Conservation (phyloP, 2,888 invertebrate species). For the Dione vanillae region DNA sequence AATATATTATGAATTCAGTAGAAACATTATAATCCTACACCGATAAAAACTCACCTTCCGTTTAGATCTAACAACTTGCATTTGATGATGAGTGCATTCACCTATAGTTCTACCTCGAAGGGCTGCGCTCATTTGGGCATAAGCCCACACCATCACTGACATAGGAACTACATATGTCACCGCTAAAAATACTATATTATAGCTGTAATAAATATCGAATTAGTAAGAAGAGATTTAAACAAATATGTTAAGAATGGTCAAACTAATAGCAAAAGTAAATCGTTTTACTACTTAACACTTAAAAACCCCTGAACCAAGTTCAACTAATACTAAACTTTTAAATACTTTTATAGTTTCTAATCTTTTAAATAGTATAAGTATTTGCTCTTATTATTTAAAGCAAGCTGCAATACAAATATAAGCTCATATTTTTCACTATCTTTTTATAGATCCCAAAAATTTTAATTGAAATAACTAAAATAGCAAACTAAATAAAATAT, state of each 20-base stretch:
- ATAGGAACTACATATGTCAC: constrained; percentile 94
- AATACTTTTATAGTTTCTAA: neutral
- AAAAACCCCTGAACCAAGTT: neutral
- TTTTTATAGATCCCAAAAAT: no score
- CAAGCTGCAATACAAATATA: no score
- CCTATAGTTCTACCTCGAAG: constrained; percentile 94
- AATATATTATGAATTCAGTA: no score
- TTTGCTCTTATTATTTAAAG: neutral
- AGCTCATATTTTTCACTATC: no score
- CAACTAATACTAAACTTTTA: neutral
- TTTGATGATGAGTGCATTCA: constrained; percentile 92
- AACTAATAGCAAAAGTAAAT: neutral
- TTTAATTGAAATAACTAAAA: neutral
- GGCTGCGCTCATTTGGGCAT: constrained; percentile 91
- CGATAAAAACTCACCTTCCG: constrained; percentile 85
- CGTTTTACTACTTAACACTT: neutral
- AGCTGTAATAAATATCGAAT: constrained; percentile 80
- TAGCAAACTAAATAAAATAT: neutral
- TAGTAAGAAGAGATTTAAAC: neutral
- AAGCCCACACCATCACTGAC: constrained; percentile 91
- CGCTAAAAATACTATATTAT: constrained; percentile 91
- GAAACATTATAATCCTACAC: no score
- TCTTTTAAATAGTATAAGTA: neutral
- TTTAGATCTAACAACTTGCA: constrained; percentile 93
- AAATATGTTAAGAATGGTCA: neutral